Percentiles rank a stretch among this genome's conserved stretches.
phyloP scores from a whole-genome alignment of 2,113 vertebrate genomes.

The Scortum barcoo region DNA sequence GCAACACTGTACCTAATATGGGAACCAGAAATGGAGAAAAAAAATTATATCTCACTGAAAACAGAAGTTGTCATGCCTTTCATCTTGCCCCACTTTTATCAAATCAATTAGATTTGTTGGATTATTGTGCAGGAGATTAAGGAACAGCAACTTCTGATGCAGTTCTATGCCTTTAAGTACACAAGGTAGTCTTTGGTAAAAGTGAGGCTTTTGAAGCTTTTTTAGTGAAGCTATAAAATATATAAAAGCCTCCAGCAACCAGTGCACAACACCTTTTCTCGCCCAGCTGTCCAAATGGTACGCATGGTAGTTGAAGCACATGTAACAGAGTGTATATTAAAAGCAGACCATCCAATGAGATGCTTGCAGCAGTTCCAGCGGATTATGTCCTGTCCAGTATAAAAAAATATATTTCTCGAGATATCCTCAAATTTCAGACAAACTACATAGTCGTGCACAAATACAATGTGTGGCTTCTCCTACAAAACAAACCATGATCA shows the following conservation, averaged over 20 bases:
- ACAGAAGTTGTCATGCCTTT: constrained; percentile 21
- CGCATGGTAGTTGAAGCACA: not conserved
- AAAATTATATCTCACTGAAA: constrained; percentile 32
- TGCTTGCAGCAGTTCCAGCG: too few relatives aligned
- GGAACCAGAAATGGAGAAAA: not conserved
- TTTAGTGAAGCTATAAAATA: not conserved
- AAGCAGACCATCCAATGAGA: not conserved
- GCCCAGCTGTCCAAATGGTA: not conserved
- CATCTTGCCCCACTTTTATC: constrained; percentile 14
- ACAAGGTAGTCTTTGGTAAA: not conserved
- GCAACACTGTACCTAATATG: not conserved
- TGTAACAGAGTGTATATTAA: not conserved
- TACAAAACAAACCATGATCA: not conserved
- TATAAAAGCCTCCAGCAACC: not conserved
- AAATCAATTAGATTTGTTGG: constrained; percentile 49
- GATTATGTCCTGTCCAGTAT: not conserved
- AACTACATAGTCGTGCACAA: too few relatives aligned
- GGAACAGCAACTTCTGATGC: constrained; percentile 7
- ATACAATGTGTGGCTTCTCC: too few relatives aligned
- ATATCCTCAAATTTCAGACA: too few relatives aligned
- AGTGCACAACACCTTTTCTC: not conserved
- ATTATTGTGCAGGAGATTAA: constrained; percentile 24
- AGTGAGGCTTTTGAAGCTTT: not conserved
- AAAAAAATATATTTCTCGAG: not conserved
- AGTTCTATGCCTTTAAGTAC: not conserved